phyloP scores from a whole-genome alignment of 37 sponge, comb jelly and placozoan species.

The Bolinopsis microptera region DNA sequence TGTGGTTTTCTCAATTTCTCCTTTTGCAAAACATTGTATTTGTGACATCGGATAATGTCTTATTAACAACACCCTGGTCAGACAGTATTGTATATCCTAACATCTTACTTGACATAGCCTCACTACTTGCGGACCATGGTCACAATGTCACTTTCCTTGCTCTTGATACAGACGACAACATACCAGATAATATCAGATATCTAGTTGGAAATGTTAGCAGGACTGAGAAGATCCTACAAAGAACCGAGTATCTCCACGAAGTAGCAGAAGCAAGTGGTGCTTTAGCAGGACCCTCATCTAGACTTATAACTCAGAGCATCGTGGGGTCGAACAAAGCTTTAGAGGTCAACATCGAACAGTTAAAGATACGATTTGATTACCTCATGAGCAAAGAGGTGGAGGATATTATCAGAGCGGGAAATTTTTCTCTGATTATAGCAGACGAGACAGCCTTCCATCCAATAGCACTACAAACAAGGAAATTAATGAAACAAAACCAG shows the following conservation, averaged over 20 bases:
- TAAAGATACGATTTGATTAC: slow-evolving; percentile 29
- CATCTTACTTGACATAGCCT: neutral
- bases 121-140: neutral
- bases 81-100: neutral
- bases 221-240: neutral
- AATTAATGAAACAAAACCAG: neutral
- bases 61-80: slow-evolving; percentile 2
- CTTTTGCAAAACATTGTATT: no score
- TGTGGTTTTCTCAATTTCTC: no score
- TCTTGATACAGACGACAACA: neutral
- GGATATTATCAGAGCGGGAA: neutral
- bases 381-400: neutral
- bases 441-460: neutral
- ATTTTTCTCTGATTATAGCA: neutral
- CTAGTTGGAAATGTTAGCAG: neutral
- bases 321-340: neutral
- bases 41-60: slow-evolving; percentile 4
- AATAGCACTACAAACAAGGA: neutral
- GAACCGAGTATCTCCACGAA: neutral
- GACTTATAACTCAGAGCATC: neutral
- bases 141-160: slow-evolving; percentile 36
- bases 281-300: neutral
- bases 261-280: neutral
- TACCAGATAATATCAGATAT: neutral
- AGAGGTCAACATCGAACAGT: neutral